Base-by-base conservation (phyloP, 2,113 vertebrate genomes). In the Calyptommatus sinebrachiatus region DNA sequence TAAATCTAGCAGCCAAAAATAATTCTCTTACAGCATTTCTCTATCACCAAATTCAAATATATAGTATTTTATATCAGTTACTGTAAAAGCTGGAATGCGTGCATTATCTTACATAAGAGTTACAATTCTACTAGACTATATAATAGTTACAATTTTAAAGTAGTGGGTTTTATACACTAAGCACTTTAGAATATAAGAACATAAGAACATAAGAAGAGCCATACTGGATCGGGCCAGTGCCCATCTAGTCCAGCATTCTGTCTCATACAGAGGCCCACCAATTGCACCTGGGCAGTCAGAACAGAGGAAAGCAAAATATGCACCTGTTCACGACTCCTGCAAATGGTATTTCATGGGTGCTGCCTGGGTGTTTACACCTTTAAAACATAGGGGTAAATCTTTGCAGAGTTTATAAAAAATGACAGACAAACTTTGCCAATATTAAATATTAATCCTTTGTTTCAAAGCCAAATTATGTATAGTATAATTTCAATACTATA, bases 1-100 rank as follows among this genome's bases (percentile, higher is more conserved):
- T 84, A 84, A 73, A 79, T 18, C 9, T 29, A 60, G 8, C 45
- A 83, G 11, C 10, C 81, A 66, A 68, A 80, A 83, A 31, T 24
- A 31, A 1, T 48, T 50, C 6, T 62, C 11, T 79, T 73, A 66
- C 50, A 24, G 21, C 35, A 5, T 45, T 81, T 63, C 50, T 60
- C 24, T 14, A n/a, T 26, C 31, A 29, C 16, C 50, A 28, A 35
- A 29, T 26, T 28, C 53, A 1, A 8, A 24, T 22, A 24, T 21
- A 16, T 5, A 70, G 41, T 71, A 35, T 22, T 22, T 3, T 35
- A 46, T 62, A 69, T 70, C 8, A 76, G 9, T 70, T 70, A 20
- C n/a, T 45, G 10, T 35, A 29, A 60, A 71, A 74, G 35, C 29
- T 60, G 53, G 66, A 41, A 8, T 35, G 14, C 76, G 26, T 61